These are phyloP conservation scores for Crotalus helleri DNA, from an alignment of 2,113 vertebrate species.

Conservation along the genomic window DNA sequence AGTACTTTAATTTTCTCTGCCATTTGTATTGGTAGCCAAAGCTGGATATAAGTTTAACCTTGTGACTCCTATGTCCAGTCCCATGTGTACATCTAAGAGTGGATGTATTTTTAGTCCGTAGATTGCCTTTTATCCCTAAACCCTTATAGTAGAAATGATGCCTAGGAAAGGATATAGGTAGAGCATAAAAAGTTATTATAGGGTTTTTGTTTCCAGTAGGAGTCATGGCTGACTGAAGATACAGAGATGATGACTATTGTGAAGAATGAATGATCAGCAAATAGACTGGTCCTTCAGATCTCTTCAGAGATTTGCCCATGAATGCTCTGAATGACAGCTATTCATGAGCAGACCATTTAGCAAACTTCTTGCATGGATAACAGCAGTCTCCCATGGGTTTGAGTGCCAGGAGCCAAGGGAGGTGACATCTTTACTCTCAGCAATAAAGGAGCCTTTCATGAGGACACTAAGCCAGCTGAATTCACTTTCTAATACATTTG, in stretches of 20 bases:
- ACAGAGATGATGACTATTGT: background rate
- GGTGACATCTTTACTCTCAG: background rate
- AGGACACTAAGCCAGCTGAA: background rate
- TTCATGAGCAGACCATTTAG: background rate
- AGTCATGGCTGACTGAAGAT: background rate
- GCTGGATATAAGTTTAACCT: background rate
- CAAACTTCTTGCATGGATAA: background rate
- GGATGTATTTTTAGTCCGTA: background rate
- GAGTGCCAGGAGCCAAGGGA: background rate
- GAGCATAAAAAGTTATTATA: background rate
- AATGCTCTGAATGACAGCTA: background rate
- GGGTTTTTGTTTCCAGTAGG: background rate
- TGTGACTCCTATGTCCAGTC: background rate
- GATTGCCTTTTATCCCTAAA: background rate
- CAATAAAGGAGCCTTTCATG: background rate
- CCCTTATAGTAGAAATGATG: background rate
- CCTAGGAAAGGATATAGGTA: background rate
- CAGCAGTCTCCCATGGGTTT: background rate
- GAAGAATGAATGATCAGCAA: background rate
- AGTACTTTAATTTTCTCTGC: accelerated
- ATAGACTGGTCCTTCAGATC: background rate
- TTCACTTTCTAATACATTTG: background rate
- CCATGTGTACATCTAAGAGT: background rate
- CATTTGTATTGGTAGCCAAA: background rate
- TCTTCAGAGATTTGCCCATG: background rate